Conservation (phyloP, 2,888 invertebrate genomes). For the Eudemis profundana region DNA sequence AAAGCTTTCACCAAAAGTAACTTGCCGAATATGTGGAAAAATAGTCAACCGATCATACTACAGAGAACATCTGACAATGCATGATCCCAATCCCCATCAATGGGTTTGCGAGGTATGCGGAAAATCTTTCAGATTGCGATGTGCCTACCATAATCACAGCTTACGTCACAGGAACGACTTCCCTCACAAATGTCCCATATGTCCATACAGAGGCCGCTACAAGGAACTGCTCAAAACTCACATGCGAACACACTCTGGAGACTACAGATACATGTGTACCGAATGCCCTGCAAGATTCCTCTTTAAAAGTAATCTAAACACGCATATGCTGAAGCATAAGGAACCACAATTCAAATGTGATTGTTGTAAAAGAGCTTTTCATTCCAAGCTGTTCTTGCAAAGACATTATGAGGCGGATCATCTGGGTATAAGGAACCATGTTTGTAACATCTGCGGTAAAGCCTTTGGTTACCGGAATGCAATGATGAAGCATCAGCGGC, state of each 20-base stretch:
- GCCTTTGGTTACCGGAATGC: conserved; percentile 71
- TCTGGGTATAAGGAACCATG: conserved; percentile 68
- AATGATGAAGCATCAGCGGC: conserved; percentile 70
- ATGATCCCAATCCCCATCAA: conserved; percentile 65
- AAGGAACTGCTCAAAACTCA: conserved; percentile 64
- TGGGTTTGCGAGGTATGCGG: conserved; percentile 71
- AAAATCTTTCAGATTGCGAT: conserved; percentile 64
- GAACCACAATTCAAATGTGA: conserved; percentile 66
- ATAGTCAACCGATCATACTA: conserved; percentile 63
- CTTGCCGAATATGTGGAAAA: conserved; percentile 63
- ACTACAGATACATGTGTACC: conserved; percentile 68
- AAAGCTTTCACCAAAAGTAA: conserved; percentile 56
- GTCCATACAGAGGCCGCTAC: conserved; percentile 64
- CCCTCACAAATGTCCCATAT: conserved; percentile 65
- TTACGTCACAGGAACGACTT: conserved; percentile 65
- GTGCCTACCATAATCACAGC: conserved; percentile 67
- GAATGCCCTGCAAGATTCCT: conserved; percentile 68
- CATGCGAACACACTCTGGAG: conserved; percentile 65
- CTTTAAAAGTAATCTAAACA: conserved; percentile 69
- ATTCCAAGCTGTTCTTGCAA: conserved; percentile 60
- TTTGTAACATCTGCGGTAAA: conserved; percentile 68
- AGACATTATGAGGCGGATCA: conserved; percentile 68
- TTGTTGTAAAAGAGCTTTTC: conserved; percentile 64
- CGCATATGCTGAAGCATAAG: conserved; percentile 65
- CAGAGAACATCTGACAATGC: conserved; percentile 67